These are phyloP conservation scores for Hypselothyrea guttata DNA, from an alignment of 2,888 invertebrate species.

Conservation along the genomic window DNA sequence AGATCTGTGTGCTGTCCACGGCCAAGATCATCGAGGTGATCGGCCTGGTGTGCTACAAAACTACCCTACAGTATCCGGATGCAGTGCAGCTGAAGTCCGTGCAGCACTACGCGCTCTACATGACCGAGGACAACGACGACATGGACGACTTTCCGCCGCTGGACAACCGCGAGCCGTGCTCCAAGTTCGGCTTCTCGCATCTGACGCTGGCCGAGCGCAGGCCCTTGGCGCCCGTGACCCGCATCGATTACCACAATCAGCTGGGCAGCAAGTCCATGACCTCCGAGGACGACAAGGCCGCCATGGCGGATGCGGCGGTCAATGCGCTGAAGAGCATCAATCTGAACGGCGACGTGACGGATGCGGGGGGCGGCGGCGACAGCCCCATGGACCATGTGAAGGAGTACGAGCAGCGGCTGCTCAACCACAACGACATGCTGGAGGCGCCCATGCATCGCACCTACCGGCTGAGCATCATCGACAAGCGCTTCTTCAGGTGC, in stretches of 20 bases:
- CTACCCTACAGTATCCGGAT: constrained; percentile 86
- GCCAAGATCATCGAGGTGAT: constrained; percentile 95
- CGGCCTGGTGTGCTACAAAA: constrained; percentile 95
- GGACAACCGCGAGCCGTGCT: constrained; percentile 93
- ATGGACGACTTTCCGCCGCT: constrained; percentile 95
- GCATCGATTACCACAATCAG: constrained; percentile 76
- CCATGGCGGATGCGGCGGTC: constrained; percentile 76
- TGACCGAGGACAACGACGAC: constrained; percentile 96
- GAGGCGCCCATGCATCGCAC: constrained; percentile 94
- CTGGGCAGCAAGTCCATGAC: constrained; percentile 80
- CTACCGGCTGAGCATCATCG: constrained; percentile 89
- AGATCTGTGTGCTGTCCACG: constrained; percentile 90
- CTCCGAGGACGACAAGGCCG: constrained; percentile 82
- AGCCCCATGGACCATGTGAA: constrained; percentile 54
- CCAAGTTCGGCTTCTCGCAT: constrained; percentile 95
- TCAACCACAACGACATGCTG: constrained; percentile 89
- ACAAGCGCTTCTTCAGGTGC: constrained; percentile 91
- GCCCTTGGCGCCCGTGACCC: constrained; percentile 74
- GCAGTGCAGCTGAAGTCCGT: constrained; percentile 85
- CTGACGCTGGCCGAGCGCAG: constrained; percentile 92
- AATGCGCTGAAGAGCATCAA: constrained; percentile 64
- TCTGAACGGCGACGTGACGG: constrained; percentile 62
- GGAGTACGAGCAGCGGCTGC: constrained; percentile 86
- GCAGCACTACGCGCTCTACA: constrained; percentile 92
- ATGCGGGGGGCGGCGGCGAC: constrained; percentile 30